Evolutionary conservation across 2,797 vertebrate genomes (phyloP).

Genomic region (Pipistrellus nathusii): DNA sequence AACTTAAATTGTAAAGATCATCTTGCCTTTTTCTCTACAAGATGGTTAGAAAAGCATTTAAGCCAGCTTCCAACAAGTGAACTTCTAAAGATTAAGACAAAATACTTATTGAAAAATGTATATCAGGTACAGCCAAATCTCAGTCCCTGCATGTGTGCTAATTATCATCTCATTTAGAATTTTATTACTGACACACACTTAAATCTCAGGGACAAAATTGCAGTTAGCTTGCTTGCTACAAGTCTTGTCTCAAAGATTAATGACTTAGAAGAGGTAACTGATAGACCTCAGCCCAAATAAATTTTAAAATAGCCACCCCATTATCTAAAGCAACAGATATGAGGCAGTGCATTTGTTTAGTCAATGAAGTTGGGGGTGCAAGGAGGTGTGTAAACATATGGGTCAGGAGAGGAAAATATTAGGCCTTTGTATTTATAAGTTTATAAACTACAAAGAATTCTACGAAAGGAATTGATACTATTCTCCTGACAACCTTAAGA

Average conservation of each 20-base stretch:
- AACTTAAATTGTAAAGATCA: constrained; percentile 12
- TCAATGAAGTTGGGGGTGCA: not conserved
- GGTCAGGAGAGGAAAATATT: not conserved
- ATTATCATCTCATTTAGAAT: constrained; percentile 65
- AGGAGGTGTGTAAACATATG: not conserved
- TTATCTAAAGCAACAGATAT: constrained; percentile 64
- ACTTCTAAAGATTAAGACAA: constrained; percentile 51
- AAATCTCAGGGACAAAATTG: constrained; percentile 33
- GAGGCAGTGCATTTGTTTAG: constrained; percentile 10
- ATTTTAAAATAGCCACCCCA: constrained; percentile 57
- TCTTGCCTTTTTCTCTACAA: constrained; percentile 15
- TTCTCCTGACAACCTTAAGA: not conserved
- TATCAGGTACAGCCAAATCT: constrained; percentile 3
- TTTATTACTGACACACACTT: constrained; percentile 60
- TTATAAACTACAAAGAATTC: not conserved
- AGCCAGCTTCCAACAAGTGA: constrained; percentile 38
- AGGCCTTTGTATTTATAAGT: constrained; percentile 19
- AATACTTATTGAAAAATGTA: not conserved
- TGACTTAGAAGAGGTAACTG: constrained; percentile 57
- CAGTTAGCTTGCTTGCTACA: constrained; percentile 24
- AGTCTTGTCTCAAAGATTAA: constrained; percentile 69
- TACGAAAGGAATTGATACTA: not conserved
- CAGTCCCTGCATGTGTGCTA: not conserved
- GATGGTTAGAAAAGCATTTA: constrained; percentile 30
- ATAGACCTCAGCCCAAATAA: constrained; percentile 3